These are phyloP conservation scores for Eueides isabella DNA, from an alignment of 1,140 invertebrate genomes.

Conservation along the genomic window DNA sequence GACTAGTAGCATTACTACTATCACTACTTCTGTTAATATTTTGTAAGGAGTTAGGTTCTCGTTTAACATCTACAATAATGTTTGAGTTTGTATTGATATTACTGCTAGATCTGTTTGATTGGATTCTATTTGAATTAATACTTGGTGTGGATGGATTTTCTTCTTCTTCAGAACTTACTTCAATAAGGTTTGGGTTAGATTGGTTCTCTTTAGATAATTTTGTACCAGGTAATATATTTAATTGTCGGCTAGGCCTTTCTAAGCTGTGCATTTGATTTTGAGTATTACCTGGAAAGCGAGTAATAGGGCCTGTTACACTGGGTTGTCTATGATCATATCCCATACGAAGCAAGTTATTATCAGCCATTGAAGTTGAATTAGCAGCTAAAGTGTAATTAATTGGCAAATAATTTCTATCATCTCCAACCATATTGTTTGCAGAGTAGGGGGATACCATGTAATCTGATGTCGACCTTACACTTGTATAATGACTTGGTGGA, in stretches of 20 bases:
- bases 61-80: conserved; percentile 57
- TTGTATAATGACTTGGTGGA: conserved; percentile 44
- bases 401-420: conserved; percentile 59
- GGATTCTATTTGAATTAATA: conserved; percentile 42
- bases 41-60: conserved; percentile 33
- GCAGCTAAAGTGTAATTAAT: conserved; percentile 53
- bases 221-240: conserved; percentile 73
- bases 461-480: conserved; percentile 46
- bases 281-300: conserved; percentile 36
- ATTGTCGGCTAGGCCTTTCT: conserved; percentile 70
- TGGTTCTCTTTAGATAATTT: conserved; percentile 69
- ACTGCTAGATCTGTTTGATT: conserved; percentile 19
- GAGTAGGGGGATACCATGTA: conserved; percentile 53
- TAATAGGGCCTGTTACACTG: conserved; percentile 42
- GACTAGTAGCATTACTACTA: conserved; percentile 2
- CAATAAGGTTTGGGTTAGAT: conserved; percentile 62
- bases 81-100: conserved; percentile 22
- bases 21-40: conserved; percentile 26
- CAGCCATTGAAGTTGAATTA: conserved; percentile 46
- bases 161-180: conserved; percentile 79
- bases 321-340: conserved; percentile 50
- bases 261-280: conserved; percentile 43
- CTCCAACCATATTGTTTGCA: conserved; percentile 56
- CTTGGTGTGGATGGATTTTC: conserved; percentile 62
- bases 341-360: conserved; percentile 42